Evolutionary conservation across 2,113 vertebrate genomes (phyloP).

Genomic region (Halcyon senegalensis): DNA sequence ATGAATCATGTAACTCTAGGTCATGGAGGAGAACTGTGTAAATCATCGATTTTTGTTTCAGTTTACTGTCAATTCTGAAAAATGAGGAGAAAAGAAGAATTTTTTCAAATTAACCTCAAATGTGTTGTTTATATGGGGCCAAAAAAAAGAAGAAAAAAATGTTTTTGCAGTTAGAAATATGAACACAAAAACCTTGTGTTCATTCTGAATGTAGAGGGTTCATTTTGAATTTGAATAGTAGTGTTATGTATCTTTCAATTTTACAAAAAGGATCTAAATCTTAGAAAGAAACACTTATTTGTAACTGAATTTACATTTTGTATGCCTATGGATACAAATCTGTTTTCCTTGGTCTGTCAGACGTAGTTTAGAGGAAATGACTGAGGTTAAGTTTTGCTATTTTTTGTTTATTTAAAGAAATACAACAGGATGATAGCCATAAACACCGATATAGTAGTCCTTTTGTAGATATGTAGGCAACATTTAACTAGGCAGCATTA

Average conservation of each 20-base stretch:
- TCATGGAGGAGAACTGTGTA: not conserved
- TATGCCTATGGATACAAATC: no score
- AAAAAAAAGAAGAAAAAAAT: not conserved
- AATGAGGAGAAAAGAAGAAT: not conserved
- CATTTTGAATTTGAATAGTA: not conserved
- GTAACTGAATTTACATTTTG: not conserved
- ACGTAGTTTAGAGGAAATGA: not conserved
- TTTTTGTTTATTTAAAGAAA: not conserved
- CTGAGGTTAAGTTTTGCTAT: not conserved
- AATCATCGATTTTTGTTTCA: not conserved
- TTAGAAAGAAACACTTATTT: not conserved
- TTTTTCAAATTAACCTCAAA: not conserved
- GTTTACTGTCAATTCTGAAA: not conserved
- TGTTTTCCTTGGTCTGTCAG: rapidly evolving
- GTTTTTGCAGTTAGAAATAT: not conserved
- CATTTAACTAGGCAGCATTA: not conserved
- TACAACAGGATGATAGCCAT: not conserved
- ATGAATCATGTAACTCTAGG: constrained; percentile 7
- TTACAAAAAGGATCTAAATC: not conserved
- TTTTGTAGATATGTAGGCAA: not conserved
- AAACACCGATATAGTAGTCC: not conserved
- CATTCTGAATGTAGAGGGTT: not conserved
- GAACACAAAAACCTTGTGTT: not conserved
- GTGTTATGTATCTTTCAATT: not conserved
- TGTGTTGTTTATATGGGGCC: not conserved